Percentiles rank a stretch among this genome's conserved stretches.
phyloP scores from a whole-genome alignment of 30 jellyfish, hydroid and myxozoan genomes.

The Mastigias papua region DNA sequence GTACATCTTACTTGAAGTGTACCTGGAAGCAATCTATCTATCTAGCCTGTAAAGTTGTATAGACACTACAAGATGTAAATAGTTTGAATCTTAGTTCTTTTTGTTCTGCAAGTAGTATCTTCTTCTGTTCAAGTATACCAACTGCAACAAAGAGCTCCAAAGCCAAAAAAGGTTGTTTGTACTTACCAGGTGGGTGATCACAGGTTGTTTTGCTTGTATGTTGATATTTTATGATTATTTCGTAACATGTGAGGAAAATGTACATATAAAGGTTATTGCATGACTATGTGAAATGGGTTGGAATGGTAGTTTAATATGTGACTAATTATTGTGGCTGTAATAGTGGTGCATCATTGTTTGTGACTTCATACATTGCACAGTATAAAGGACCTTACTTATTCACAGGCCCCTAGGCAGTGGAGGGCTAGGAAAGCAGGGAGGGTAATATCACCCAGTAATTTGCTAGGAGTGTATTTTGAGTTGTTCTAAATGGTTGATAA shows the following conservation, averaged over 20 bases:
- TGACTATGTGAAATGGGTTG: not conserved
- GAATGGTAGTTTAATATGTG: not conserved
- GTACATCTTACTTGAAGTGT: not conserved
- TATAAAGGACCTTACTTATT: not conserved
- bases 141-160: conserved; percentile 84
- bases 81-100: not conserved
- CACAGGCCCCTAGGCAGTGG: too few relatives aligned
- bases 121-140: conserved; percentile 62
- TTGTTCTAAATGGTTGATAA: too few relatives aligned
- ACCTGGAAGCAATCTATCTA: not conserved
- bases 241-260: not conserved
- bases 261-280: not conserved
- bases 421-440: too few relatives aligned
- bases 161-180: conserved; percentile 67
- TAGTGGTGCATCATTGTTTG: not conserved
- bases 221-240: too few relatives aligned
- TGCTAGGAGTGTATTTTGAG: too few relatives aligned
- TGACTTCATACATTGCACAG: not conserved
- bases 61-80: too few relatives aligned
- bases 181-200: conserved; percentile 23
- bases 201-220: not conserved
- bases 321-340: not conserved
- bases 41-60: too few relatives aligned
- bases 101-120: not conserved
- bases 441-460: too few relatives aligned